A percentile compares a stretch with the other conserved stretches of the same genome.
phyloP scores from a whole-genome alignment of 1,140 invertebrate species.

The Drosophila kepulauana region DNA sequence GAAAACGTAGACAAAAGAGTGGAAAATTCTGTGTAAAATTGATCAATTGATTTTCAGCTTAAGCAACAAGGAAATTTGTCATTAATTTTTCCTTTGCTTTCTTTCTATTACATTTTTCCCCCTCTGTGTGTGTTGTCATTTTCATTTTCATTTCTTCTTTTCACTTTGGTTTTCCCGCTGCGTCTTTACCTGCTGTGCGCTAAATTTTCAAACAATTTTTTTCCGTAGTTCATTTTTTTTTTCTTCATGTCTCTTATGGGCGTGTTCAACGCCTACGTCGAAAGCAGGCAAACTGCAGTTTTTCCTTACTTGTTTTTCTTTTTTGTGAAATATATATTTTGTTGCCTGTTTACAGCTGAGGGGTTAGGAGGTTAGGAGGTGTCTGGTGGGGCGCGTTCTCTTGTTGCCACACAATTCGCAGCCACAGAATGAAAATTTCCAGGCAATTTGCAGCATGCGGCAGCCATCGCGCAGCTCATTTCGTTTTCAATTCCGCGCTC shows the following conservation, averaged over 20 bases:
- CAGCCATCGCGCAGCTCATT: constrained; percentile 29
- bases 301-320: not conserved
- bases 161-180: constrained; percentile 17
- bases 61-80: constrained; percentile 29
- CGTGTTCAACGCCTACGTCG: constrained; percentile 20
- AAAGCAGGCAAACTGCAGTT: constrained; percentile 21
- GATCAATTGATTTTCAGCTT: constrained; percentile 41
- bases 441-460: constrained; percentile 29
- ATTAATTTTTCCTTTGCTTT: constrained; percentile 24
- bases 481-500: constrained; percentile 33
- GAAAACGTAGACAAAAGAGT: too few species aligned
- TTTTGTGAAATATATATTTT: not conserved
- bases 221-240: constrained; percentile 1
- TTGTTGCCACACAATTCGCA: constrained; percentile 8
- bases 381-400: not conserved
- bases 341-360: too few species aligned
- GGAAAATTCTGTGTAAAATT: constrained; percentile 26
- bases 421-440: constrained; percentile 23
- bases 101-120: not conserved
- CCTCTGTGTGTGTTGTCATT: constrained; percentile 13
- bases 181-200: constrained; percentile 45
- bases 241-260: constrained; percentile 14
- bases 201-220: constrained; percentile 41
- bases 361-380: not conserved
- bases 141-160: constrained; percentile 15